These are phyloP conservation scores for Luehdorfia chinensis DNA, from an alignment of 1,140 invertebrate species.

Conservation along the genomic window DNA sequence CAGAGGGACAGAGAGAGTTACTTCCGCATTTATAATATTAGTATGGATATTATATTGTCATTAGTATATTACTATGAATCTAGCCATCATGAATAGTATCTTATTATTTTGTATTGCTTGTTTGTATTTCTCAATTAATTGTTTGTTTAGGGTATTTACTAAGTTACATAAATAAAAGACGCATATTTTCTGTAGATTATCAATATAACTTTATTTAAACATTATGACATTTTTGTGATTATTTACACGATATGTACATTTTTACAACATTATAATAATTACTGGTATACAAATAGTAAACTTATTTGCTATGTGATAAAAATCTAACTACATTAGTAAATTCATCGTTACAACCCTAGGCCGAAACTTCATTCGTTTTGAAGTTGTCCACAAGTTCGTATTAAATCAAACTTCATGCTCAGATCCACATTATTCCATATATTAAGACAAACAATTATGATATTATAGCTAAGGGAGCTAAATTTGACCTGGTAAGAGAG, in stretches of 20 bases:
- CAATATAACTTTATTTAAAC: slow-evolving; percentile 45
- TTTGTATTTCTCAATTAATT: too few relatives aligned
- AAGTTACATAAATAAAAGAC: too few relatives aligned
- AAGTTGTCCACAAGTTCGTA: slow-evolving; percentile 8
- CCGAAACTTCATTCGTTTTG: slow-evolving; percentile 28
- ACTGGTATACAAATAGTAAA: slow-evolving; percentile 58
- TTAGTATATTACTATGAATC: too few relatives aligned
- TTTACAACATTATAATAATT: slow-evolving; percentile 46
- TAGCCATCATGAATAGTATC: too few relatives aligned
- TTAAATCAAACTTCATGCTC: slow-evolving; percentile 20
- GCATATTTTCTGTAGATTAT: too few relatives aligned
- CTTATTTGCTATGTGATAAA: slow-evolving; percentile 56
- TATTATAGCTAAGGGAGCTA: background rate
- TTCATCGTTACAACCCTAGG: slow-evolving; percentile 67
- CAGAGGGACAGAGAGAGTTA: too few relatives aligned
- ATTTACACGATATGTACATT: slow-evolving; percentile 74
- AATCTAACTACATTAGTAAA: slow-evolving; percentile 66
- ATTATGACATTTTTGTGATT: slow-evolving; percentile 59
- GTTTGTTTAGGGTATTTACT: too few relatives aligned
- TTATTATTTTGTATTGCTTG: too few relatives aligned
- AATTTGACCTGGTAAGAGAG: slow-evolving; percentile 1
- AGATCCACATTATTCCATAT: slow-evolving; percentile 1
- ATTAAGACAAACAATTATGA: background rate
- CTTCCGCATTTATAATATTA: too few relatives aligned
- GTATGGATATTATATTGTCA: too few relatives aligned